Base-by-base conservation (phyloP, 2,888 invertebrate species). In the Melieria omissa region DNA sequence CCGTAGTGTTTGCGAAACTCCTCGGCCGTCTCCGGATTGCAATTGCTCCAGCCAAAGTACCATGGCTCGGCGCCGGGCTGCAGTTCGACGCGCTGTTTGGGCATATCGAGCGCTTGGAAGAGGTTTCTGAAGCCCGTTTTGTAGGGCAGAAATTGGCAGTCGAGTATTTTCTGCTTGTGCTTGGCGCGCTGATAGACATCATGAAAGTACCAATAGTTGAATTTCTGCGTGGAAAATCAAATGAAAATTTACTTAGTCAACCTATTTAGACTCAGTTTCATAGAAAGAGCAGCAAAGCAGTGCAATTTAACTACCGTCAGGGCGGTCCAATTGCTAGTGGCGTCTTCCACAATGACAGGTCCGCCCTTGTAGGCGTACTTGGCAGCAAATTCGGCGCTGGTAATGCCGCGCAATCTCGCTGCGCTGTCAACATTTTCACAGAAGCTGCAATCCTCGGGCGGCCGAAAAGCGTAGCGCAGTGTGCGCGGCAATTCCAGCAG, bases 71-170 rank as follows among this genome's bases (percentile, higher is more conserved):
- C 87, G 0, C 85, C 85, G 0, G 74, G 46, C n/a, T 80, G 73
- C 63, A 82, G 77, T 1, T 90, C 88, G 0, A 95, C 92, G 72
- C 96, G 88, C 6, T 89, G 89, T 8, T 88, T 87, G 46, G 91
- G 91, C 95, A 97, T 97, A 68, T 90, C 89, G 76, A 98, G 92
- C 0, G 95, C 96, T 74, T 98, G 94, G 64, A 89, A 88, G 0
- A 98, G 88, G 61, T 90, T 92, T 46, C 88, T 88, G 80, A 98
- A 94, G 49, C 95, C 94, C 0, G 97, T 97, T 87, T 94, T 92
- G 86, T 98, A 98, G 0, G 97, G 95, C 84, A 98, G 95, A 87
- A 97, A 98, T 86, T 97, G 97, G 79, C 98, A 98, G 77, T 92
- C 92, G 68, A 89, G 88, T 69, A 88, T 88, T 77, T 88, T 88